A percentile compares a stretch with the other conserved stretches of the same genome.
Conservation (phyloP, 1,140 invertebrate species). For the Zaprionus gabonicus region DNA sequence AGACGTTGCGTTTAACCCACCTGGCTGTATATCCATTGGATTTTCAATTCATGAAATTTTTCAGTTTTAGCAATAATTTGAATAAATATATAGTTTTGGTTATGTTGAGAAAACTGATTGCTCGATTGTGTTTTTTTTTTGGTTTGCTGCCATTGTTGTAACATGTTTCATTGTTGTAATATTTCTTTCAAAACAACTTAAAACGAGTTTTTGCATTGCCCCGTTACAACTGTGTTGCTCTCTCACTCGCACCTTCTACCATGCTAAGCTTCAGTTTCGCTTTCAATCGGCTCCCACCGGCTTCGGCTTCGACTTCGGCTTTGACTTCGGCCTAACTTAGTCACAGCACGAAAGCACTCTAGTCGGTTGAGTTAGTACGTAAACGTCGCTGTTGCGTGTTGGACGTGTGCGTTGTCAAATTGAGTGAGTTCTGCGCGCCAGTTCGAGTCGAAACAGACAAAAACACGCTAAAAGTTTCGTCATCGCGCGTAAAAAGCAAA, state of each 20-base stretch:
- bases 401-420: constrained; percentile 42
- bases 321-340: constrained; percentile 37
- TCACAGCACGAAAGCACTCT: constrained; percentile 47
- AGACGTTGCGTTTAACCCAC: constrained; percentile 20
- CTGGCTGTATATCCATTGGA: constrained; percentile 34
- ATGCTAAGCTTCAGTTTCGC: constrained; percentile 26
- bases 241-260: neutral
- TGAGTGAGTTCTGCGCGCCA: neutral
- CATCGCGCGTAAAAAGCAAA: constrained; percentile 63
- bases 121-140: constrained; percentile 13
- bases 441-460: constrained; percentile 29
- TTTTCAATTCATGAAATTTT: constrained; percentile 19
- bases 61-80: constrained; percentile 5
- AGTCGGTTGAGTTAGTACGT: constrained; percentile 57
- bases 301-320: constrained; percentile 9
- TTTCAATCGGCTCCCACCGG: constrained; percentile 25
- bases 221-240: neutral
- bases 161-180: neutral
- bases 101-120: neutral
- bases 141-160: neutral
- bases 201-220: constrained; percentile 21
- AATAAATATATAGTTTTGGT: constrained; percentile 6
- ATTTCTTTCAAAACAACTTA: neutral
- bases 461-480: constrained; percentile 69
- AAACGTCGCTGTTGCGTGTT: constrained; percentile 45